Percentiles rank a stretch among this genome's conserved stretches.
These are phyloP conservation scores for Ptychodera flava DNA, from an alignment of 35 echinoderm and acorn worm genomes.

Conservation along the genomic window DNA sequence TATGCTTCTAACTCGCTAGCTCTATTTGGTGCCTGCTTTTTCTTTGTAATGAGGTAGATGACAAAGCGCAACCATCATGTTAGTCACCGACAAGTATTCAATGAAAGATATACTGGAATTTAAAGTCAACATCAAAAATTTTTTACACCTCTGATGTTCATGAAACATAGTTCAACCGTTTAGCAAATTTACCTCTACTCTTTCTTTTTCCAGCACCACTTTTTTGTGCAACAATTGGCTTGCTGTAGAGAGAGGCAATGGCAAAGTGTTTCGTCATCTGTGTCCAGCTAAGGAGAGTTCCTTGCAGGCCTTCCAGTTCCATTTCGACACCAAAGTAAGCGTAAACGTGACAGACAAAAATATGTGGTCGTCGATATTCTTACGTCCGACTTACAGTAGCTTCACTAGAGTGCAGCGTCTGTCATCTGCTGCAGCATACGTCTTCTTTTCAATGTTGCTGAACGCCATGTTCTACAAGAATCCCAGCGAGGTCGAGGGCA, in stretches of 20 bases:
- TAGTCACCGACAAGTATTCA: too few relatives aligned
- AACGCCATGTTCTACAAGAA: neutral
- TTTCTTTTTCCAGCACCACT: too few relatives aligned
- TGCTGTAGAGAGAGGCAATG: neutral
- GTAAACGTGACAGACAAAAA: neutral
- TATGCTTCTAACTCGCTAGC: neutral
- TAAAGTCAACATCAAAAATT: too few relatives aligned
- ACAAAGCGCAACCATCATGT: too few relatives aligned
- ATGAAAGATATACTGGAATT: too few relatives aligned
- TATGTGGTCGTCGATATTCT: neutral
- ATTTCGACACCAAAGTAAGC: neutral
- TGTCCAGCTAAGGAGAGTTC: neutral
- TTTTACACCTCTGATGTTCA: too few relatives aligned
- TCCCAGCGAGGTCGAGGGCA: neutral
- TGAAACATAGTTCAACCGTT: too few relatives aligned
- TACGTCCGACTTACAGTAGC: neutral
- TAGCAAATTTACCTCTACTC: too few relatives aligned
- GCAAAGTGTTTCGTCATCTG: neutral
- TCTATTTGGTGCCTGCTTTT: too few relatives aligned
- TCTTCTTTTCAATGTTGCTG: neutral
- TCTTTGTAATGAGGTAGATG: too few relatives aligned
- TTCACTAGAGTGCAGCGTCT: neutral
- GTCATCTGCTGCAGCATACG: neutral
- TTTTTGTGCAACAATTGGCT: neutral
- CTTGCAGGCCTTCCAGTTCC: neutral